phyloP scores from a whole-genome alignment of 2,113 vertebrate species.

The Gambusia affinis region DNA sequence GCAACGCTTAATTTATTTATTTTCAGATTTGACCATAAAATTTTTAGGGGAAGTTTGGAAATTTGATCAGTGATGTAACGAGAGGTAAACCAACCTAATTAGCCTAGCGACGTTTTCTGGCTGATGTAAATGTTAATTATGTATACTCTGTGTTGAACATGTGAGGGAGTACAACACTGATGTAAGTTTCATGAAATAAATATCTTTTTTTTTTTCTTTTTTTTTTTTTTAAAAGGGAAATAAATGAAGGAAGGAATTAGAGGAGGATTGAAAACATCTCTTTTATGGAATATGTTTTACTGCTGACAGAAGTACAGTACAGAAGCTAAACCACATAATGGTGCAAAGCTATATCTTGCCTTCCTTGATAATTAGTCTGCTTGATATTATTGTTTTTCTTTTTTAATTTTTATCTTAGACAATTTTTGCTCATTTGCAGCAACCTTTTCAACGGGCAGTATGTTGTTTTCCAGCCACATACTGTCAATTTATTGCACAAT shows the following conservation, averaged over 20 bases:
- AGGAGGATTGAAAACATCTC: neutral
- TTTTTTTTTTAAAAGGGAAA: neutral
- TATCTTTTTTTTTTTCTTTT: too few species aligned
- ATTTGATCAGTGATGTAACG: conserved; percentile 50
- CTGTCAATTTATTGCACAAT: too few species aligned
- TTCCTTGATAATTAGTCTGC: neutral
- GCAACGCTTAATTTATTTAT: conserved; percentile 2
- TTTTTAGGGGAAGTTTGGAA: conserved; percentile 18
- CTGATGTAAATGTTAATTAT: conserved; percentile 49
- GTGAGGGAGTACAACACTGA: conserved; percentile 27
- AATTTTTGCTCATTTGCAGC: neutral
- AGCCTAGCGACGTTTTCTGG: conserved; percentile 33
- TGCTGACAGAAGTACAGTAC: neutral
- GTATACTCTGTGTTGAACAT: conserved; percentile 25
- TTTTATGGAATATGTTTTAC: neutral
- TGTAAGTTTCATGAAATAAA: conserved; percentile 47
- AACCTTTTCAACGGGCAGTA: neutral
- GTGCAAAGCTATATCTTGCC: neutral
- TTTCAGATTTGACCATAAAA: conserved; percentile 2
- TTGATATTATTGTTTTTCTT: too few species aligned
- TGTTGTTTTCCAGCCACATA: too few species aligned
- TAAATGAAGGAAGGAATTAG: neutral
- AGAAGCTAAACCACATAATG: neutral
- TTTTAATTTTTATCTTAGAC: neutral
- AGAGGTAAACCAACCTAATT: conserved; percentile 35